Evolutionary conservation across 2,888 invertebrate species (phyloP).

Genomic region (Clusia tigrina): DNA sequence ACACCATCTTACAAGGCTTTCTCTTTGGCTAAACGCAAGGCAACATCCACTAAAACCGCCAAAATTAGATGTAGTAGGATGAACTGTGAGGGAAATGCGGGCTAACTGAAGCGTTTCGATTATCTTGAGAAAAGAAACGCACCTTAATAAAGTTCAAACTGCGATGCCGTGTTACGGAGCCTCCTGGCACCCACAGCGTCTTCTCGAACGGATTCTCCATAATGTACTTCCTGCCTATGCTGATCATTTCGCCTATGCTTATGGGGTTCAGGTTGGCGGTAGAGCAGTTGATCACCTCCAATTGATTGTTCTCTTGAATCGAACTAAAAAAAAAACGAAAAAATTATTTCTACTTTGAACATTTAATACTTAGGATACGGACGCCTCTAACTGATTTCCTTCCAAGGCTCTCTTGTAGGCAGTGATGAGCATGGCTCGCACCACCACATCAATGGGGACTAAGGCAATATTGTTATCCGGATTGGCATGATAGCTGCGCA

Average conservation of each 20-base stretch:
- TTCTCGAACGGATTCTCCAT: constrained; percentile 73
- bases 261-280: constrained; percentile 75
- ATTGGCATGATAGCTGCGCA: constrained; percentile 74
- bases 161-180: constrained; percentile 69
- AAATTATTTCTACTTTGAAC: too few relatives aligned
- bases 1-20: constrained; percentile 73
- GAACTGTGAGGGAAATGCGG: constrained; percentile 63
- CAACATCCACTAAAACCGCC: constrained; percentile 76
- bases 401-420: constrained; percentile 29
- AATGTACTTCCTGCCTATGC: constrained; percentile 67
- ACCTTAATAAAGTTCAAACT: constrained; percentile 73
- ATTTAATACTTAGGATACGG: too few relatives aligned
- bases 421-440: constrained; percentile 40
- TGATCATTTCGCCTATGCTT: constrained; percentile 72
- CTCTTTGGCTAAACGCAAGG: constrained; percentile 72
- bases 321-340: too few relatives aligned
- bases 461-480: constrained; percentile 73
- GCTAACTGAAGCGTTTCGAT: too few relatives aligned
- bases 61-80: constrained; percentile 80
- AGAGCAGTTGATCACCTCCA: constrained; percentile 83
- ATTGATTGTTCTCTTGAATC: constrained; percentile 63
- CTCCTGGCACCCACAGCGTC: constrained; percentile 74
- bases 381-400: too few relatives aligned
- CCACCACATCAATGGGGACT: constrained; percentile 82
- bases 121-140: constrained; percentile 17